Percentiles rank a stretch among this genome's conserved stretches.
Evolutionary conservation across 92 coral and sea anemone genomes (phyloP).

Genomic region (Epizoanthus ramosus): DNA sequence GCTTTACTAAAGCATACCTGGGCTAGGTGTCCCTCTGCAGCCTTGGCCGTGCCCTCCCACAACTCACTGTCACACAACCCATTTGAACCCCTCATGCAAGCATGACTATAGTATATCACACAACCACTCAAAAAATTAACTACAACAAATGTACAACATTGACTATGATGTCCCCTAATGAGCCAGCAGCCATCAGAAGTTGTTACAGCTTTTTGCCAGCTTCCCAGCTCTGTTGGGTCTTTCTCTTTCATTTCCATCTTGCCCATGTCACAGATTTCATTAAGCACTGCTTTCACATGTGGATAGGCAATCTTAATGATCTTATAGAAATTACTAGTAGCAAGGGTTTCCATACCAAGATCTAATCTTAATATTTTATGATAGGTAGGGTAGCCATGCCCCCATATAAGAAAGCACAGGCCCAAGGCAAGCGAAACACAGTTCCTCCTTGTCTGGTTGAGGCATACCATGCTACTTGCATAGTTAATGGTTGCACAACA

Average conservation of each 20-base stretch:
- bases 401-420: slow-evolving; percentile 41
- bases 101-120: not conserved
- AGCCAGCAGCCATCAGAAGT: slow-evolving; percentile 46
- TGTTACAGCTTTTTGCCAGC: slow-evolving; percentile 35
- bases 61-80: not conserved
- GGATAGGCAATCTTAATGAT: slow-evolving; percentile 28
- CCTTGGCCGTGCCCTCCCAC: slow-evolving; percentile 3
- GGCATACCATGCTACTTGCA: slow-evolving; percentile 52
- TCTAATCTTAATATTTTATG: slow-evolving; percentile 23
- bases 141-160: slow-evolving; percentile 37
- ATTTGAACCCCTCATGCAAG: slow-evolving; percentile 16
- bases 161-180: slow-evolving; percentile 27
- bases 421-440: slow-evolving; percentile 37
- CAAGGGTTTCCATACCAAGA: slow-evolving; percentile 22
- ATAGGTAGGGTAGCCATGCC: slow-evolving; percentile 26
- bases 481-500: slow-evolving; percentile 29
- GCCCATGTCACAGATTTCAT: slow-evolving; percentile 33
- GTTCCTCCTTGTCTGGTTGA: slow-evolving; percentile 31
- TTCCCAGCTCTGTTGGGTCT: slow-evolving; percentile 19
- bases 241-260: slow-evolving; percentile 33
- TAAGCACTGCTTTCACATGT: slow-evolving; percentile 25
- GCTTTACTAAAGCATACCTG: slow-evolving; percentile 9
- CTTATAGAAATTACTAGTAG: slow-evolving; percentile 13
- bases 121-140: slow-evolving; percentile 5
- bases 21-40: slow-evolving; percentile 39